Evolutionary conservation across 2,113 vertebrate genomes (phyloP).

Genomic region (Macquaria australasica): DNA sequence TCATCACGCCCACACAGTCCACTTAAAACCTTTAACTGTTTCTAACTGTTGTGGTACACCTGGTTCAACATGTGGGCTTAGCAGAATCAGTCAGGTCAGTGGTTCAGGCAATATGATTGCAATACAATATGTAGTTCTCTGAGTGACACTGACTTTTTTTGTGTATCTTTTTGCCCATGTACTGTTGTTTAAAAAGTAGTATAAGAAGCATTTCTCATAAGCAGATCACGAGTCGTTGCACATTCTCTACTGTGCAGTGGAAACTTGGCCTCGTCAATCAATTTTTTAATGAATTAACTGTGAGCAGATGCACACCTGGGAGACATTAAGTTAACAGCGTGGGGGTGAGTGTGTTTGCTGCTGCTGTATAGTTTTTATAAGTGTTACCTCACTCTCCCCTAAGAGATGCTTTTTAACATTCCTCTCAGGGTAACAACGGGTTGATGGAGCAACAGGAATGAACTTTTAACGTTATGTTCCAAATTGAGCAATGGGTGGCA

Average conservation of each 20-base stretch:
- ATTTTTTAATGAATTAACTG: conserved; percentile 69
- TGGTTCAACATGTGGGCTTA: conserved; percentile 27
- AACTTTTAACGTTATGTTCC: conserved; percentile 37
- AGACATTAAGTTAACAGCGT: conserved; percentile 53
- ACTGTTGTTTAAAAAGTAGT: not conserved
- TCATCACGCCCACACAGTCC: conserved; percentile 31
- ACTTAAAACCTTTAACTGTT: conserved; percentile 21
- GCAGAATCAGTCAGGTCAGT: conserved; percentile 3
- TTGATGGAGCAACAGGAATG: conserved; percentile 19
- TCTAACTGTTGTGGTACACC: conserved; percentile 40
- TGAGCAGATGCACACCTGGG: conserved; percentile 67
- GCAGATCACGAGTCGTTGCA: conserved; percentile 30
- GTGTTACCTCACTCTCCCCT: conserved; percentile 47
- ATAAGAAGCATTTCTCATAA: conserved; percentile 30
- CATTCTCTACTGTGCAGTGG: conserved; percentile 54
- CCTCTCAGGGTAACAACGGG: conserved; percentile 17
- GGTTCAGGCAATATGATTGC: not conserved
- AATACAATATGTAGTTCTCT: not conserved
- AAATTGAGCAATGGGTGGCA: not conserved
- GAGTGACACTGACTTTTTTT: not conserved
- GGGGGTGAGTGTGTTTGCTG: conserved; percentile 43
- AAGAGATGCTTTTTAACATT: conserved; percentile 47
- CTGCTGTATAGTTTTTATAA: conserved; percentile 47
- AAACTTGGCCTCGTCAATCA: conserved; percentile 69
- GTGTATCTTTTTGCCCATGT: not conserved